A percentile compares a stretch with the other conserved stretches of the same genome.
Conservation (phyloP, 2,113 vertebrate species). For the Rhinogobius similis region DNA sequence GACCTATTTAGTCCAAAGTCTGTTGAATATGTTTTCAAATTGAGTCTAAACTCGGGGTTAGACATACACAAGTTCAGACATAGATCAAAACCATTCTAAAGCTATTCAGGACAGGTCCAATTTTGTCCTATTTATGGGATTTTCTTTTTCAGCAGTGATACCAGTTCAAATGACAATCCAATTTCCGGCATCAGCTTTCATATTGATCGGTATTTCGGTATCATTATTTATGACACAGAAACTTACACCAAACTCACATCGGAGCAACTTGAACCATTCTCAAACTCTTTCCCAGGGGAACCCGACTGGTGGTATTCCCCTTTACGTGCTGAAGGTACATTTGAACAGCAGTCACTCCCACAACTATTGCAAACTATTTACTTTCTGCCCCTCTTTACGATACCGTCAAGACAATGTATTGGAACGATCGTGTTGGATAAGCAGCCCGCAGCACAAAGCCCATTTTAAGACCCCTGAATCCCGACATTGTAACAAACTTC, state of each 20-base stretch:
- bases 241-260: background rate
- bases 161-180: too few relatives aligned
- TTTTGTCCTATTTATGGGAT: too few relatives aligned
- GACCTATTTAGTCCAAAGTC: too few relatives aligned
- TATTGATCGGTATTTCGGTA: too few relatives aligned
- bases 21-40: too few relatives aligned
- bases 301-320: slow-evolving; percentile 12
- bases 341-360: slow-evolving; percentile 12
- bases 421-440: slow-evolving; percentile 43
- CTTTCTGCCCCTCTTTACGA: slow-evolving; percentile 33
- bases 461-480: slow-evolving; percentile 29
- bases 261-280: background rate
- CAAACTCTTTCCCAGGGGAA: slow-evolving; percentile 19
- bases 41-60: too few relatives aligned
- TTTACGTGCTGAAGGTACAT: slow-evolving; percentile 22
- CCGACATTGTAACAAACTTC: slow-evolving; percentile 51
- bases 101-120: too few relatives aligned
- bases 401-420: slow-evolving; percentile 33
- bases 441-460: slow-evolving; percentile 42
- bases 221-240: too few relatives aligned
- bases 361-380: slow-evolving; percentile 37
- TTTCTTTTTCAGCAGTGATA: too few relatives aligned
- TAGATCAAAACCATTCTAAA: too few relatives aligned
- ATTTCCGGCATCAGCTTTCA: too few relatives aligned
- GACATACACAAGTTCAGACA: too few relatives aligned